Base-by-base conservation (phyloP, 2,888 invertebrate genomes). In the Sesia apiformis region DNA sequence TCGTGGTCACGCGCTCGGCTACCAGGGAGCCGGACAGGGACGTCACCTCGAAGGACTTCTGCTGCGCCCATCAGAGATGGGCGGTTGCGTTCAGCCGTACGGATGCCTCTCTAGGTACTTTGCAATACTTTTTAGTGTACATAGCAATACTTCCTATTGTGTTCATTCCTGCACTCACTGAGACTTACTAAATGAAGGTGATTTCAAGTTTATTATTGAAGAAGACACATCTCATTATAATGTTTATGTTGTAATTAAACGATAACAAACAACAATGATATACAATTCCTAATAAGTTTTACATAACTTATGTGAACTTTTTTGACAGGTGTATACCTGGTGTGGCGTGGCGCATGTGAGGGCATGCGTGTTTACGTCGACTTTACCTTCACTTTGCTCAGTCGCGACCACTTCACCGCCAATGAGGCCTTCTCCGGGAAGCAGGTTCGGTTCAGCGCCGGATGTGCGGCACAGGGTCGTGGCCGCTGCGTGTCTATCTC, bases 41-140 rank as follows among this genome's bases (percentile, higher is more conserved):
- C 82, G 93, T 95, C 69, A 94, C 94, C 60, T 94, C 94, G 64
- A 95, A 95, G 80, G 95, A 95, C 78, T 94, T 96, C 81, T 92
- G 93, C 61, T 95, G 95, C 79, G 94, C 94, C 53, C 94, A 94
- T 75, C 95, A 95, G 75, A 91, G 93, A 77, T 96, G 95, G 95
- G 94, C 94, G 39, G 93, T 95, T 63, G 94, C 94, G 49, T 95
- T 96, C 81, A 93, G 93, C 8, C 91, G 94, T 53, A 93, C 93
- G 51, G 95, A 95, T 73, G 93, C 94, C 72, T 93, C 94, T 60
- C 80, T 91, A 55, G 90, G 90, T 87, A n/a, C 63, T 23, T 23
- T 1, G 23, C 23, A 23, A 23, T 23, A 23, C 23, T 23, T 23
- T 23, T 1, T 23, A 23, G 1, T 23, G 77, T 67, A 42, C 3